Evolutionary conservation across 2,888 invertebrate species (phyloP).

Genomic region (Drosophila paucipuncta): DNA sequence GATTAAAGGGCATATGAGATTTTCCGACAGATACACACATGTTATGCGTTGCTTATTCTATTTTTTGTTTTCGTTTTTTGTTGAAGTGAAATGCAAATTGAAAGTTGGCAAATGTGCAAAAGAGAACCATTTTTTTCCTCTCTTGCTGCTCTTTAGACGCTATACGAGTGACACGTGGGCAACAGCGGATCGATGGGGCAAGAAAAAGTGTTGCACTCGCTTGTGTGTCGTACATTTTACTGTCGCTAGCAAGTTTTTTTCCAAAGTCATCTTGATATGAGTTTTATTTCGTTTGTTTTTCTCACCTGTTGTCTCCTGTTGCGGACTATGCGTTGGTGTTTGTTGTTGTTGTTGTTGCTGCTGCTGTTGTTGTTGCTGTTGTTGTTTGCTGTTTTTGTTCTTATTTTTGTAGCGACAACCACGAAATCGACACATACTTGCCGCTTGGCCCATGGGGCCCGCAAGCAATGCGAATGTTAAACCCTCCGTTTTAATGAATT

Average conservation of each 20-base stretch:
- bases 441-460: constrained; percentile 91
- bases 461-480: constrained; percentile 85
- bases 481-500: constrained; percentile 85
- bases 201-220: constrained; percentile 10
- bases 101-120: constrained; percentile 74
- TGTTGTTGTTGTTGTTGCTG: constrained; percentile 50
- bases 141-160: constrained; percentile 9
- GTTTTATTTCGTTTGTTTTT: constrained; percentile 2
- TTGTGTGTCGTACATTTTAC: constrained; percentile 47
- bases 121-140: constrained; percentile 21
- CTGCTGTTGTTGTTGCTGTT: constrained; percentile 60
- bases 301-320: constrained; percentile 69
- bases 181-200: constrained; percentile 32
- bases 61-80: constrained; percentile 24
- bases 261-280: constrained; percentile 30
- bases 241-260: constrained; percentile 11
- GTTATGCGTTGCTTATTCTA: constrained; percentile 37
- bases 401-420: constrained; percentile 92
- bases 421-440: constrained; percentile 93
- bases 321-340: constrained; percentile 55
- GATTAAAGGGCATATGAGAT: constrained; percentile 28
- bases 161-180: constrained; percentile 1
- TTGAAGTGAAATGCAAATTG: constrained; percentile 71
- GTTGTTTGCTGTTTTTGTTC: constrained; percentile 84
- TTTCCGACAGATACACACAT: constrained; percentile 24